These are phyloP conservation scores for Athripsodes cinereus DNA, from an alignment of 2,888 invertebrate genomes.

Conservation along the genomic window DNA sequence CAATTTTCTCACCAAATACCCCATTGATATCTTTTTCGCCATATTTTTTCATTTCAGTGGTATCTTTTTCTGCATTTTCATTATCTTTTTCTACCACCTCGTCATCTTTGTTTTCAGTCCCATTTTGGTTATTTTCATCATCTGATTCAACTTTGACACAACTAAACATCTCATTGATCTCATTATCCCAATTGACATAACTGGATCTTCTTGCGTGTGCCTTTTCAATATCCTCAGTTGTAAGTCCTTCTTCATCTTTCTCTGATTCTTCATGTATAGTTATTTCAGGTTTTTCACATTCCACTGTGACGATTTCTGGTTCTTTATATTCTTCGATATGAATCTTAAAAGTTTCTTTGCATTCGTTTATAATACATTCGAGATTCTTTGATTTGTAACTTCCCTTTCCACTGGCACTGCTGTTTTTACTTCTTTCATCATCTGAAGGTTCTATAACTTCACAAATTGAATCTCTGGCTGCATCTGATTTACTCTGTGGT, in stretches of 20 bases:
- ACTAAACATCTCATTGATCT: conserved; percentile 35
- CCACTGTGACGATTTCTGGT: not conserved
- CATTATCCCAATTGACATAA: conserved; percentile 41
- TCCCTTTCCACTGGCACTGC: not conserved
- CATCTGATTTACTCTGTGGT: conserved; percentile 19
- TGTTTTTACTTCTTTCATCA: not conserved
- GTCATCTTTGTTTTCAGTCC: not conserved
- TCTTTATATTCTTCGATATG: conserved; percentile 17
- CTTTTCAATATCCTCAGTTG: not conserved
- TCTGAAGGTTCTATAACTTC: not conserved
- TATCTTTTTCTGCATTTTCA: not conserved
- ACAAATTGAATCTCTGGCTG: not conserved
- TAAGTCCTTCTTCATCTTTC: conserved; percentile 3
- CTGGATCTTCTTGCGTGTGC: conserved; percentile 36
- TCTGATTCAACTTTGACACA: conserved; percentile 17
- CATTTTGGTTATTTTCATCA: conserved; percentile 13
- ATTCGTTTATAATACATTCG: not conserved
- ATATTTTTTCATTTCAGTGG: conserved; percentile 7
- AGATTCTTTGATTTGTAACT: conserved; percentile 6
- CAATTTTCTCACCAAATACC: not conserved
- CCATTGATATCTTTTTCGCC: conserved; percentile 11
- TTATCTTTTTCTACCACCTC: not conserved
- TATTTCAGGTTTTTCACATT: conserved; percentile 9
- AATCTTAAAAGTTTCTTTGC: conserved; percentile 10
- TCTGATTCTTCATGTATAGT: conserved; percentile 12